Percentiles rank a stretch among this genome's conserved stretches.
These are phyloP conservation scores for Boloria selene DNA, from an alignment of 2,888 invertebrate genomes.

Conservation along the genomic window DNA sequence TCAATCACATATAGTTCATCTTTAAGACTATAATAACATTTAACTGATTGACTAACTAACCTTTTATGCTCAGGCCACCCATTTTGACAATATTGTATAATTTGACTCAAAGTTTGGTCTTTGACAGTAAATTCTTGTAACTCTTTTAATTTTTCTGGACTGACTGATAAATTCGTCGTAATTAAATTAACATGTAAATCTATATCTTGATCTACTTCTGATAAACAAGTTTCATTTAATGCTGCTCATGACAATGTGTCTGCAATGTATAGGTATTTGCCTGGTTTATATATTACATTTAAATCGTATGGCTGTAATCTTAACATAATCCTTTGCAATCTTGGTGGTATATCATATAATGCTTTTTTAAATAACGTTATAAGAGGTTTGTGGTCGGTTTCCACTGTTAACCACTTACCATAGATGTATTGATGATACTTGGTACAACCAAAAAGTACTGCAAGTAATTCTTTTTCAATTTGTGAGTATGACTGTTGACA, in stretches of 20 bases:
- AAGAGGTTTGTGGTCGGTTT: not conserved
- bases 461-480: conserved; percentile 35
- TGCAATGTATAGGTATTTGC: too few species aligned
- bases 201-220: too few species aligned
- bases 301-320: not conserved
- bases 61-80: not conserved
- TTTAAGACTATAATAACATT: not conserved
- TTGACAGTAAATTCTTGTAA: not conserved
- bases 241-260: too few species aligned
- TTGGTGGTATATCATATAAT: not conserved
- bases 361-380: not conserved
- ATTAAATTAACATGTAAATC: too few species aligned
- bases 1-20: not conserved
- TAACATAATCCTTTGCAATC: not conserved
- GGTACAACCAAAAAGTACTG: conserved; percentile 36
- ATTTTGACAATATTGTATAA: not conserved
- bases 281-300: too few species aligned
- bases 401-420: not conserved
- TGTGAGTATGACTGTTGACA: conserved; percentile 22
- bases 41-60: not conserved
- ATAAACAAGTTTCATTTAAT: too few species aligned
- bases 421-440: not conserved
- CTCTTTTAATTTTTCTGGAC: not conserved
- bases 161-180: too few species aligned
- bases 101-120: not conserved